Percentiles rank a stretch among this genome's conserved stretches.
These are phyloP conservation scores for Drosophila meridiana DNA, from an alignment of 2,888 invertebrate genomes.

Conservation along the genomic window DNA sequence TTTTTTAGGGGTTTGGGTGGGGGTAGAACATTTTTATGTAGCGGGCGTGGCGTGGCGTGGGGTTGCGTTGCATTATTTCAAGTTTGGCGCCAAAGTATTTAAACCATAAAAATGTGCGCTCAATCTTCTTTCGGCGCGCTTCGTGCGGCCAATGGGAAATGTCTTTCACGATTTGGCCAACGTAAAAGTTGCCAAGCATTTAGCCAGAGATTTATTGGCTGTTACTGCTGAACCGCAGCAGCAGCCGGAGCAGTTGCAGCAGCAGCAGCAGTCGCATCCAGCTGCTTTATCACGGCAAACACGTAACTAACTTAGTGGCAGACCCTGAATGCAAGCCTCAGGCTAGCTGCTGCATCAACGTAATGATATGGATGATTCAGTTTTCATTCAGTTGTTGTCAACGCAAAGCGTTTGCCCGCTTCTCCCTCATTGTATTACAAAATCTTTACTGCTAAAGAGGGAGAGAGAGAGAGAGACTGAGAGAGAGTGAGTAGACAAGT, in stretches of 20 bases:
- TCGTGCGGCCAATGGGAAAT: slow-evolving; percentile 46
- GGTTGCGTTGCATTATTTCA: slow-evolving; percentile 63
- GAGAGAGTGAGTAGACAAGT: slow-evolving; percentile 19
- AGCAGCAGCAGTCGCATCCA: not conserved
- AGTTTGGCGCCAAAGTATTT: slow-evolving; percentile 68
- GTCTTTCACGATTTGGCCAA: slow-evolving; percentile 60
- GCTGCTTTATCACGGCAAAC: slow-evolving; percentile 61
- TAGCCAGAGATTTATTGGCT: slow-evolving; percentile 69
- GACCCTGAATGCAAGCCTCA: not conserved
- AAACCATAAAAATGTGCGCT: slow-evolving; percentile 67
- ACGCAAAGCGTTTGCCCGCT: slow-evolving; percentile 25
- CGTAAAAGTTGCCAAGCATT: slow-evolving; percentile 67
- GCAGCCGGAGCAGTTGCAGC: not conserved
- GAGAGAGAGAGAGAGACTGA: not conserved
- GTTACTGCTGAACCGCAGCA: slow-evolving; percentile 54
- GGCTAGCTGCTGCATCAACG: slow-evolving; percentile 41
- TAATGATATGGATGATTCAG: slow-evolving; percentile 64
- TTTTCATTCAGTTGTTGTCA: slow-evolving; percentile 66
- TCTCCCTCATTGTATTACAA: slow-evolving; percentile 53
- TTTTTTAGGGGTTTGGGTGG: not conserved
- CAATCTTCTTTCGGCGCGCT: slow-evolving; percentile 32
- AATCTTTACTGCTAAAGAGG: slow-evolving; percentile 26
- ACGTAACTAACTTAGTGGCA: slow-evolving; percentile 47
- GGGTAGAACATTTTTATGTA: slow-evolving; percentile 50
- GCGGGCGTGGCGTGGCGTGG: not conserved